A percentile compares a stretch with the other conserved stretches of the same genome.
Evolutionary conservation across 2,888 invertebrate genomes (phyloP).

Genomic region (Proisotoma minuta): DNA sequence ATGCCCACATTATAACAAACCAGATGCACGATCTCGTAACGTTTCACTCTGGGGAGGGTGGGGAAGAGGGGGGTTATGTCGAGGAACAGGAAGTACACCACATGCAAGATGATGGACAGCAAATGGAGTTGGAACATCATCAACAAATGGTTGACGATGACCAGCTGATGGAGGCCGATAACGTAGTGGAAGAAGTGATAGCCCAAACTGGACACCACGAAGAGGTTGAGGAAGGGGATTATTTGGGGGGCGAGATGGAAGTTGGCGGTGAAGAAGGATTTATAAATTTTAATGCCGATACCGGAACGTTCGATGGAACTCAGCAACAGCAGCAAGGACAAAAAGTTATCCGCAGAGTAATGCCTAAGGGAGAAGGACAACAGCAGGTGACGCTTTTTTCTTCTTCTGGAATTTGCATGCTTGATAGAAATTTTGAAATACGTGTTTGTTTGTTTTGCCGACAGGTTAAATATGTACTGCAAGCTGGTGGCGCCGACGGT

Average conservation of each 20-base stretch:
- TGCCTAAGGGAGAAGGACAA: constrained; percentile 10
- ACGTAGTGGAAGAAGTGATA: constrained; percentile 45
- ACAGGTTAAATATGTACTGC: constrained; percentile 38
- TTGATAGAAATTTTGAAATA: not conserved
- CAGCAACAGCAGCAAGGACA: not conserved
- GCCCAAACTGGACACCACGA: constrained; percentile 27
- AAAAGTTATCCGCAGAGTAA: not conserved
- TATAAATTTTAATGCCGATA: constrained; percentile 43
- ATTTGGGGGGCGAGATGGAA: constrained; percentile 9
- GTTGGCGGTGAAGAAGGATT: constrained; percentile 35
- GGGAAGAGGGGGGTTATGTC: constrained; percentile 42
- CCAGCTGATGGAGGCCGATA: constrained; percentile 42
- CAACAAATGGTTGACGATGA: constrained; percentile 36
- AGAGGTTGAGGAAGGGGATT: constrained; percentile 27
- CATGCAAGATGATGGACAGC: constrained; percentile 26
- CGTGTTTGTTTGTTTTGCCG: not conserved
- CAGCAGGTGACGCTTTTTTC: not conserved
- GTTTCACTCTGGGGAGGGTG: constrained; percentile 38
- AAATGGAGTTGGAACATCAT: constrained; percentile 16
- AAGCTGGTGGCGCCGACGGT: constrained; percentile 30
- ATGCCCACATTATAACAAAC: constrained; percentile 33
- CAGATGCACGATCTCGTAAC: constrained; percentile 45
- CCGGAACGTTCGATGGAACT: constrained; percentile 43
- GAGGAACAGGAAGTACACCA: constrained; percentile 19
- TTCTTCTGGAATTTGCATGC: not conserved